Percentiles rank a stretch among this genome's conserved stretches.
Evolutionary conservation across 2,797 vertebrate genomes (phyloP).

Genomic region (Euphonia xanthogaster): DNA sequence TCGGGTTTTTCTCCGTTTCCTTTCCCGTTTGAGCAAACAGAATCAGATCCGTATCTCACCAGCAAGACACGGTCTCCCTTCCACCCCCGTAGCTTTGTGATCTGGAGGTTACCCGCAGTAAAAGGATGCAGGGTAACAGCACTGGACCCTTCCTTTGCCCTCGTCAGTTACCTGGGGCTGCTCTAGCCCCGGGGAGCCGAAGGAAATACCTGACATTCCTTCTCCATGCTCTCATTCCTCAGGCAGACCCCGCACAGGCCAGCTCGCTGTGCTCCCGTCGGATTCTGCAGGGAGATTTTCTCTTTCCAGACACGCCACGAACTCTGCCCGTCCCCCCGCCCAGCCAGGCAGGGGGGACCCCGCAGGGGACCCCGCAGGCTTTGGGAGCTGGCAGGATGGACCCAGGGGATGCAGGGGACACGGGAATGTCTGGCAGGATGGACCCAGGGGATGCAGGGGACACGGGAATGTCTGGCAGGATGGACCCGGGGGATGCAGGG

Average conservation of each 20-base stretch:
- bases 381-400: not conserved
- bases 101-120: not conserved
- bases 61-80: not conserved
- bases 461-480: not conserved
- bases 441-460: too few species aligned
- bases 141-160: not conserved
- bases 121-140: not conserved
- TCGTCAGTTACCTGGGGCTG: not conserved
- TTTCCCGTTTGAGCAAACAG: not conserved
- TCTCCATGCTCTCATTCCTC: slow-evolving; percentile 23
- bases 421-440: not conserved
- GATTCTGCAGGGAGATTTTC: not conserved
- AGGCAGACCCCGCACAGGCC: not conserved
- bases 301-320: not conserved
- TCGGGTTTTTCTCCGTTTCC: not conserved
- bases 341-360: not conserved
- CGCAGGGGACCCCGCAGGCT: accelerated
- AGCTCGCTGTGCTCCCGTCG: not conserved
- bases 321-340: not conserved
- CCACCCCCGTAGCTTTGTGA: not conserved
- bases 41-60: not conserved
- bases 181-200: not conserved
- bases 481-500: too few species aligned
- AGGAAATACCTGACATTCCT: slow-evolving; percentile 55
- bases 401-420: too few species aligned